A percentile compares a stretch with the other conserved stretches of the same genome.
These are phyloP conservation scores for Crotalus helleri DNA, from an alignment of 2,113 vertebrate species.

Conservation along the genomic window DNA sequence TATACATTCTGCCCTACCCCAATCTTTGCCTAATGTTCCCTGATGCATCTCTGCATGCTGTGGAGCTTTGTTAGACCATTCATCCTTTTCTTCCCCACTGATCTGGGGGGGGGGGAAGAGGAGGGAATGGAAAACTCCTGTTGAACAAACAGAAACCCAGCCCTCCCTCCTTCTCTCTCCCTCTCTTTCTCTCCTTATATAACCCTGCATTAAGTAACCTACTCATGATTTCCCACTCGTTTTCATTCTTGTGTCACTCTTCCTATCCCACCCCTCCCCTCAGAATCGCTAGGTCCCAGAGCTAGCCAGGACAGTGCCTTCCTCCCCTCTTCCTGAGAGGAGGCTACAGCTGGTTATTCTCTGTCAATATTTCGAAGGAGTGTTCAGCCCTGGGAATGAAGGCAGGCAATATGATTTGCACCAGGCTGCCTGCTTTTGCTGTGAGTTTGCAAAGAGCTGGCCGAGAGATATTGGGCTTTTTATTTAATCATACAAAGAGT, in stretches of 20 bases:
- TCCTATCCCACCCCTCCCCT: not conserved
- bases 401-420: not conserved
- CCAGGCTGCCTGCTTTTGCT: not conserved
- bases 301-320: not conserved
- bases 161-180: not conserved
- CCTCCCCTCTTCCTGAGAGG: not conserved
- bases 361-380: not conserved
- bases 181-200: slow-evolving; percentile 1
- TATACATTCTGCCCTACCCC: not conserved
- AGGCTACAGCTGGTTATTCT: not conserved
- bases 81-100: not conserved
- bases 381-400: not conserved
- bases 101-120: not conserved
- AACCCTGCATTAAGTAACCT: slow-evolving; percentile 14
- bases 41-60: not conserved
- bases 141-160: not conserved
- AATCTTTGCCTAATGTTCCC: not conserved
- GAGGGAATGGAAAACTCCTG: not conserved
- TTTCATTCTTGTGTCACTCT: not conserved
- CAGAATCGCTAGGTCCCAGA: not conserved
- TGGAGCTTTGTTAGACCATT: no score
- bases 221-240: slow-evolving; percentile 2
- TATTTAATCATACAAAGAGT: not conserved
- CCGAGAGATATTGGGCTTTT: not conserved
- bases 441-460: not conserved